Conservation (phyloP, 2,888 invertebrate species). For the Hemithea aestivaria region DNA sequence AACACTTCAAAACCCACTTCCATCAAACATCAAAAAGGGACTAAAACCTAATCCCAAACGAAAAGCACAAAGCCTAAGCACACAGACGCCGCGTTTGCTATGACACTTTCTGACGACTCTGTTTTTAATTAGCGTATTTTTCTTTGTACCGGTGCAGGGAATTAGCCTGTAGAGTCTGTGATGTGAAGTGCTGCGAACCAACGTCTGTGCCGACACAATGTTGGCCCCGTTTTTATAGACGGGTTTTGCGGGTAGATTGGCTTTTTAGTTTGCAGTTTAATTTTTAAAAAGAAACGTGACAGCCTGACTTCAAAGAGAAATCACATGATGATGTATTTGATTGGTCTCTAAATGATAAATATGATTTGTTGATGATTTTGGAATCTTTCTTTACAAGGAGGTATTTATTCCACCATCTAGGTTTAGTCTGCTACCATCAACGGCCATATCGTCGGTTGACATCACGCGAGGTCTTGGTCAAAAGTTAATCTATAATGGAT, state of each 20-base stretch:
- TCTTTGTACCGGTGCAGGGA: conserved; percentile 66
- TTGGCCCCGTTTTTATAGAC: conserved; percentile 8
- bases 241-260: conserved; percentile 20
- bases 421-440: no score
- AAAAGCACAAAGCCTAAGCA: conserved; percentile 41
- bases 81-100: conserved; percentile 40
- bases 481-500: no score
- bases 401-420: no score
- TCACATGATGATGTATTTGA: no score
- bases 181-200: conserved; percentile 9
- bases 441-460: no score
- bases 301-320: no score
- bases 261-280: no score
- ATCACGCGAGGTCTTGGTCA: no score
- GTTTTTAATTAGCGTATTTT: conserved; percentile 76
- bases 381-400: no score
- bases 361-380: no score
- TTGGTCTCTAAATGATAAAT: no score
- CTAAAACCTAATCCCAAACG: conserved; percentile 26
- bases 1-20: background rate
- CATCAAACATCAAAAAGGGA: conserved; percentile 7
- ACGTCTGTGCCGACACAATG: conserved; percentile 6
- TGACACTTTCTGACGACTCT: conserved; percentile 71
- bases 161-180: conserved; percentile 48
- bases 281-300: no score